phyloP scores from a whole-genome alignment of 2,113 vertebrate genomes.

The Pseudorhombus dupliciocellatus region DNA sequence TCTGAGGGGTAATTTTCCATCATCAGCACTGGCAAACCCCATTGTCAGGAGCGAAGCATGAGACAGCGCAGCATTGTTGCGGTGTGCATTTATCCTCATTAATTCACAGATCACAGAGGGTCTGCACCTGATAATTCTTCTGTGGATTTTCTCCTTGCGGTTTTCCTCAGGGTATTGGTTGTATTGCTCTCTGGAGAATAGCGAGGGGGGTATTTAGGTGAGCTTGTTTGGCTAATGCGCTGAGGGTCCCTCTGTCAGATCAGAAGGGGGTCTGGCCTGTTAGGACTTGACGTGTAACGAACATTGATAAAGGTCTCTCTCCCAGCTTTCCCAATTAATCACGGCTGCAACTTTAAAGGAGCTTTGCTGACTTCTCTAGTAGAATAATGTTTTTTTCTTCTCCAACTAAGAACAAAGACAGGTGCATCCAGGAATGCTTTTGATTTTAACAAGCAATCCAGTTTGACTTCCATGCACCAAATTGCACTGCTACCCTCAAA shows the following conservation, averaged over 20 bases:
- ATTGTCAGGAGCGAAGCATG: slow-evolving; percentile 65
- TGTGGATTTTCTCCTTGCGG: slow-evolving; percentile 26
- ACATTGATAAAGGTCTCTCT: slow-evolving; percentile 75
- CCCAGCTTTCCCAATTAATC: slow-evolving; percentile 61
- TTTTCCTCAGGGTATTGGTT: slow-evolving; percentile 66
- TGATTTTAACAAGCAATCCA: slow-evolving; percentile 53
- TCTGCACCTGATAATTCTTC: slow-evolving; percentile 62
- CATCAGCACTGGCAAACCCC: slow-evolving; percentile 77
- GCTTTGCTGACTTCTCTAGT: slow-evolving; percentile 55
- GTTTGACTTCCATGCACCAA: slow-evolving; percentile 55
- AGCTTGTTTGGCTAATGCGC: slow-evolving; percentile 64
- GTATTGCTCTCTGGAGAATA: slow-evolving; percentile 55
- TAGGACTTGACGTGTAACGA: slow-evolving; percentile 66
- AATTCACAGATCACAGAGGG: slow-evolving; percentile 74
- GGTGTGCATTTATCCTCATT: slow-evolving; percentile 76
- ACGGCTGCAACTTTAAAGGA: slow-evolving; percentile 52
- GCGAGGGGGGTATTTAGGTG: slow-evolving; percentile 61
- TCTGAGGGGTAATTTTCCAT: slow-evolving; percentile 82
- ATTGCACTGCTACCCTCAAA: slow-evolving; percentile 67
- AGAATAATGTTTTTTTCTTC: slow-evolving; percentile 26
- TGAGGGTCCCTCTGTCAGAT: slow-evolving; percentile 61
- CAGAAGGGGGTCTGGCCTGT: slow-evolving; percentile 56
- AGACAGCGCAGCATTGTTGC: slow-evolving; percentile 63
- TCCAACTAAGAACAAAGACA: slow-evolving; percentile 47
- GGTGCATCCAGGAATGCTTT: slow-evolving; percentile 59